Conservation (phyloP, 1,140 invertebrate species). For the Cydia splendana region DNA sequence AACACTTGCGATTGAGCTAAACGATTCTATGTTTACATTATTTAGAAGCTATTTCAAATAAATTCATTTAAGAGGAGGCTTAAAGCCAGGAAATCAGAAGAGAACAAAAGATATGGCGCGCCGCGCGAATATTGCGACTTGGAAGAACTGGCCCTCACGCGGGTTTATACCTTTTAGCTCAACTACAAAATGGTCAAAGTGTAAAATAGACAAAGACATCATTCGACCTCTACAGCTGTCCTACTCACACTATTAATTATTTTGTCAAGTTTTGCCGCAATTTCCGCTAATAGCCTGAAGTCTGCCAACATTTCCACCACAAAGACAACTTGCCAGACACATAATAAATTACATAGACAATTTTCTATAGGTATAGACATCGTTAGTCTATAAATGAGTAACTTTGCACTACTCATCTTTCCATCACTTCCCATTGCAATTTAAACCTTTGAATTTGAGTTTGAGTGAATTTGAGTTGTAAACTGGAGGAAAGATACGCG, state of each 20-base stretch:
- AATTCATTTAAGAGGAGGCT: too few relatives aligned
- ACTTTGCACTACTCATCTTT: not conserved
- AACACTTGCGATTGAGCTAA: not conserved
- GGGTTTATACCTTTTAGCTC: too few relatives aligned
- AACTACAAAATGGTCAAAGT: too few relatives aligned
- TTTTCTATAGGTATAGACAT: not conserved
- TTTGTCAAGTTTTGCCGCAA: not conserved
- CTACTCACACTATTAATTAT: not conserved
- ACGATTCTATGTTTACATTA: too few relatives aligned
- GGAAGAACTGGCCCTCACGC: too few relatives aligned
- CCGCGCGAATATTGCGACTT: too few relatives aligned
- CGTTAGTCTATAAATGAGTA: not conserved
- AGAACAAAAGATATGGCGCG: too few relatives aligned
- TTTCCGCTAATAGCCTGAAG: not conserved
- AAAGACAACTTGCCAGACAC: conserved; percentile 4
- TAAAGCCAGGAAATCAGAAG: too few relatives aligned
- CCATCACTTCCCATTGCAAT: not conserved
- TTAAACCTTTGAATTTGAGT: not conserved
- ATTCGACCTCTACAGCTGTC: not conserved
- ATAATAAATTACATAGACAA: conserved; percentile 15
- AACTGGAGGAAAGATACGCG: not conserved
- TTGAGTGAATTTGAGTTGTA: not conserved
- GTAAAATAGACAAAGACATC: too few relatives aligned
- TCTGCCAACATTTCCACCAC: conserved; percentile 13
- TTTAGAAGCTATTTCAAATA: too few relatives aligned